Base-by-base conservation (phyloP, 2,113 vertebrate species). In the Sporophila hypoxantha region DNA sequence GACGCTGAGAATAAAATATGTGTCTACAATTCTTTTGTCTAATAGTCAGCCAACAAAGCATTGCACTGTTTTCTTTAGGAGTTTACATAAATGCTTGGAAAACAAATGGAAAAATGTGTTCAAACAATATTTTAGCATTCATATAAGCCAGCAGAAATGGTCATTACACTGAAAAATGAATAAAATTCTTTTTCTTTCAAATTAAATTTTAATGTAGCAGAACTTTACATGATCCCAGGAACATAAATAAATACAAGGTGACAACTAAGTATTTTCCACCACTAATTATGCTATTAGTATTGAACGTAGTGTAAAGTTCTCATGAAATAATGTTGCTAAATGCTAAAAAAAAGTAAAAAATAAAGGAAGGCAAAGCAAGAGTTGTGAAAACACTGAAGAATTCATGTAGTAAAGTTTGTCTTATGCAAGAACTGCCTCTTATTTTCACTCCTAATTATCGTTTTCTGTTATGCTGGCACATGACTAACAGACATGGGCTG, bases 191-290 rank as follows among this genome's bases (percentile, higher is more conserved):
- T 96, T 96, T 96, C 94, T 93, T 96, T 95, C n/a, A 70, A 96
- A 97, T 97, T 96, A 96, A 97, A 96, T 97, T 97, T 97, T 97
- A 97, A 97, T 96, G 95, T 97, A 96, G 95, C 97, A 97, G 95
- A 97, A 96, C 96, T 97, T 96, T 96, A 97, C 95, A 96, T 90
- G 95, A 97, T 97, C 85, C 91, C 71, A 89, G 69, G 85, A 95
- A 96, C 90, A 97, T 96, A 97, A 97, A 97, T 96, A 97, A 97
- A 96, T 95, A 92, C 44, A 90, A 59, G 30, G 69, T n/a, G 92
- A 96, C 97, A 97, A 95, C 93, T 88, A 96, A 95, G 96, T 97
- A 96, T 97, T 96, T 97, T 96, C 93, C 49, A 91, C 74, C 90
- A 73, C 74, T 97, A 97, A 97, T 97, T 97, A 96, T 94, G 76